Conservation (phyloP, 2,888 invertebrate genomes). For the Nasonovia ribisnigri region DNA sequence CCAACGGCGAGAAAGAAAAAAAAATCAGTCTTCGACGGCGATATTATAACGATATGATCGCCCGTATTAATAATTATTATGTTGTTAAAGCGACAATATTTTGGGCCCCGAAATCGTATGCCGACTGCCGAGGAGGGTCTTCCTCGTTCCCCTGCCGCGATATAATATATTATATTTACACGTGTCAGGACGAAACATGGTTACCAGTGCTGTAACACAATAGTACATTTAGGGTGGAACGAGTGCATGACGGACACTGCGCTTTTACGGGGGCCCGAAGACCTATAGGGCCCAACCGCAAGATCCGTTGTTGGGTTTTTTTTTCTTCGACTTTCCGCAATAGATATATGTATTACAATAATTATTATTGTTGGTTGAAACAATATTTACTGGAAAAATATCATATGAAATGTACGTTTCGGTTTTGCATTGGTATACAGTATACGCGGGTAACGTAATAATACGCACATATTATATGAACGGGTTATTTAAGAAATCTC, state of each 20-base stretch:
- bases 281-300: slow-evolving; percentile 19
- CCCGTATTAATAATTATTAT: too few relatives aligned
- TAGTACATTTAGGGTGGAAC: neutral
- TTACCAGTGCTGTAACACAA: slow-evolving; percentile 18
- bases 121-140: slow-evolving; percentile 24
- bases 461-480: neutral
- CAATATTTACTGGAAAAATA: neutral
- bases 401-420: neutral
- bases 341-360: neutral
- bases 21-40: neutral
- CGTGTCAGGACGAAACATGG: neutral
- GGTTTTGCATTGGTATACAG: neutral
- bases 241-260: neutral
- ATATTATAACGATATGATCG: neutral
- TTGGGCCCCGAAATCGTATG: neutral
- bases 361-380: neutral
- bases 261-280: neutral
- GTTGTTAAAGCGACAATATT: neutral
- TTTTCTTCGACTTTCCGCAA: neutral
- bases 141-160: slow-evolving; percentile 41
- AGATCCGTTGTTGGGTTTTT: neutral
- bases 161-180: neutral
- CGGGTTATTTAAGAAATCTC: slow-evolving; percentile 16
- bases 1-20: neutral
- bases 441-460: neutral